Percentiles rank a stretch among this genome's conserved stretches.
These are phyloP conservation scores for Bradypus variegatus DNA, from an alignment of 2,797 vertebrate species.

Conservation along the genomic window DNA sequence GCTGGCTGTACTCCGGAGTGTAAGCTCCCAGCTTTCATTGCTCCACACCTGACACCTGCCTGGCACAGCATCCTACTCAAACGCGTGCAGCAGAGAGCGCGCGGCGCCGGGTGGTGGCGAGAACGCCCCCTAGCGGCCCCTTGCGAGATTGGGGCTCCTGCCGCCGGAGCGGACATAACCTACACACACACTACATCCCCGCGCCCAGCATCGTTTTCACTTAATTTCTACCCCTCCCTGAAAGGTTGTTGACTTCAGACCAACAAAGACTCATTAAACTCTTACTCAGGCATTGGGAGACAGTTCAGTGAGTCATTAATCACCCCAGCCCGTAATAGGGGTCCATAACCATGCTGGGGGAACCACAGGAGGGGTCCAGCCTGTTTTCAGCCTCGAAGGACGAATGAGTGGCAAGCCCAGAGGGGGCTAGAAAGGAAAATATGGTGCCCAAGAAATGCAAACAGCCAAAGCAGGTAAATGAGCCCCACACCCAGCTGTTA, in stretches of 20 bases:
- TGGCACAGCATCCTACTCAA: background rate
- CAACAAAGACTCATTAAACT: background rate
- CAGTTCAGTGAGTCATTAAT: background rate
- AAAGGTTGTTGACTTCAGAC: background rate
- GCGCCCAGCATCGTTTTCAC: background rate
- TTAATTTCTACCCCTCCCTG: background rate
- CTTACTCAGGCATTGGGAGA: background rate
- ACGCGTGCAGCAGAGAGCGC: background rate
- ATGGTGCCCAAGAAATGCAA: background rate
- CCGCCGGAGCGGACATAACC: background rate
- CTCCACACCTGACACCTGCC: background rate
- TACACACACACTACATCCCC: background rate
- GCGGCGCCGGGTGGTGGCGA: background rate
- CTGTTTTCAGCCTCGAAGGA: background rate
- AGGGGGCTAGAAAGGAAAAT: background rate
- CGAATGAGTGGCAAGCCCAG: background rate
- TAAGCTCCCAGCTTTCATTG: background rate
- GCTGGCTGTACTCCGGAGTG: background rate
- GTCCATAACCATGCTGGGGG: background rate
- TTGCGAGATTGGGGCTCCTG: background rate
- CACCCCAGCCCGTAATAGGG: background rate
- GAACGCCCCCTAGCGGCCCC: background rate
- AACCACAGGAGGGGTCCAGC: background rate
- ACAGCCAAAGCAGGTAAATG: background rate
- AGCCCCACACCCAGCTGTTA: background rate